Evolutionary conservation across 2,888 invertebrate species (phyloP).

Genomic region (Nemoura dubitans): DNA sequence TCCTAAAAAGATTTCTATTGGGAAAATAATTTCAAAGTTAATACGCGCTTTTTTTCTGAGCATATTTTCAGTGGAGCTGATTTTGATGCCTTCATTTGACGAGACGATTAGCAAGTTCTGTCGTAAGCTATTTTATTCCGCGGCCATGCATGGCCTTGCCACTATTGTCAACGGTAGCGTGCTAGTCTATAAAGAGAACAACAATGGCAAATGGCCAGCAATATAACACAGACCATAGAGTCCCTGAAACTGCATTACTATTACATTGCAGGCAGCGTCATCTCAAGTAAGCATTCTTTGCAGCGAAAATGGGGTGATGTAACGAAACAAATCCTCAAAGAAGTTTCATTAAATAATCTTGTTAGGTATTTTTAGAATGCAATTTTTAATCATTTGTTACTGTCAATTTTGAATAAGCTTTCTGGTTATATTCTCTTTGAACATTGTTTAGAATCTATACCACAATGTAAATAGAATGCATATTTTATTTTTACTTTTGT

Average conservation of each 20-base stretch:
- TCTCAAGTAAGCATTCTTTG: background rate
- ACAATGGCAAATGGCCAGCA: background rate
- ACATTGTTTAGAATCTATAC: background rate
- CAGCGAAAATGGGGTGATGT: background rate
- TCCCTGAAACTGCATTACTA: background rate
- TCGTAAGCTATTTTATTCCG: background rate
- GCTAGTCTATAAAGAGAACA: background rate
- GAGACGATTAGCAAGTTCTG: background rate
- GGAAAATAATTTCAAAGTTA: background rate
- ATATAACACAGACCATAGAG: background rate
- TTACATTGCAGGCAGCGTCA: background rate
- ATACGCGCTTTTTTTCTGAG: background rate
- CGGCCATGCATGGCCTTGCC: background rate
- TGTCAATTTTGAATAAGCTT: background rate
- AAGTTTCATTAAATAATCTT: background rate
- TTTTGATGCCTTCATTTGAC: background rate
- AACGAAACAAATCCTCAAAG: background rate
- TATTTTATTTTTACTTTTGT: constrained; percentile 31
- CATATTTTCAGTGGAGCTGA: background rate
- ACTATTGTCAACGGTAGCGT: background rate
- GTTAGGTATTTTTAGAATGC: background rate
- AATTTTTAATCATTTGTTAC: background rate
- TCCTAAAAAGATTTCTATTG: background rate
- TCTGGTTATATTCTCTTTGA: background rate
- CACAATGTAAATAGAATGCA: constrained; percentile 15